These are phyloP conservation scores for Myiopsitta monachus DNA, from an alignment of 2,113 vertebrate species.

Conservation along the genomic window DNA sequence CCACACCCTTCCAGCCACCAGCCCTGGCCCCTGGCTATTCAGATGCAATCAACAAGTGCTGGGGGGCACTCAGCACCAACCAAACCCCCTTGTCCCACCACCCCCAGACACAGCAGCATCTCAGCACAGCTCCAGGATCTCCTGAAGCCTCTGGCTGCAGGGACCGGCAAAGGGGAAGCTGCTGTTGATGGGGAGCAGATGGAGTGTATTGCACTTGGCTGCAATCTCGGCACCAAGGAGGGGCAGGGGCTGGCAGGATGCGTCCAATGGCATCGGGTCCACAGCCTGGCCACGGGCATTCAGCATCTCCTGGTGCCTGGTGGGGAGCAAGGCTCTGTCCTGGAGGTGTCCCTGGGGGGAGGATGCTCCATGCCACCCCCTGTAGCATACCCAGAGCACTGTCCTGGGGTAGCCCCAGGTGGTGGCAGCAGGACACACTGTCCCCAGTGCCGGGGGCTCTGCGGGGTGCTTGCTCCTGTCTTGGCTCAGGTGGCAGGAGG, in stretches of 20 bases:
- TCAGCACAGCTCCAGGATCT: not conserved
- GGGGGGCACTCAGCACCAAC: not conserved
- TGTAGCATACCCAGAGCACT: not conserved
- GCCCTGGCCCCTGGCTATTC: rapidly evolving
- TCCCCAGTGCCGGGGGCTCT: not conserved
- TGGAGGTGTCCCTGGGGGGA: not conserved
- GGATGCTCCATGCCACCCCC: not conserved
- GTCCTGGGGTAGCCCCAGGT: not conserved
- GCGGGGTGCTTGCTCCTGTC: not conserved
- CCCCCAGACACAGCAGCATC: rapidly evolving
- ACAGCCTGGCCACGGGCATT: not conserved
- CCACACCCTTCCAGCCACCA: not conserved
- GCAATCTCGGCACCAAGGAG: not conserved
- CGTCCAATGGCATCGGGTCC: rapidly evolving
- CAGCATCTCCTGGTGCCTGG: rapidly evolving
- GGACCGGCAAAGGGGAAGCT: not conserved
- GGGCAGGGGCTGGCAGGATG: not conserved
- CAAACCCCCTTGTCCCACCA: not conserved
- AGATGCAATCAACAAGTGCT: not conserved
- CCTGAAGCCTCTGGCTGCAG: not conserved
- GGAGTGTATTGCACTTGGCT: not conserved
- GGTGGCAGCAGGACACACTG: not conserved
- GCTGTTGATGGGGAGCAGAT: not conserved
- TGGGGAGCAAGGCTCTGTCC: not conserved
- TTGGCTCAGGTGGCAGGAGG: constrained; percentile 67